Conservation (phyloP, 2,797 vertebrate genomes). For the Sebastes dallii region DNA sequence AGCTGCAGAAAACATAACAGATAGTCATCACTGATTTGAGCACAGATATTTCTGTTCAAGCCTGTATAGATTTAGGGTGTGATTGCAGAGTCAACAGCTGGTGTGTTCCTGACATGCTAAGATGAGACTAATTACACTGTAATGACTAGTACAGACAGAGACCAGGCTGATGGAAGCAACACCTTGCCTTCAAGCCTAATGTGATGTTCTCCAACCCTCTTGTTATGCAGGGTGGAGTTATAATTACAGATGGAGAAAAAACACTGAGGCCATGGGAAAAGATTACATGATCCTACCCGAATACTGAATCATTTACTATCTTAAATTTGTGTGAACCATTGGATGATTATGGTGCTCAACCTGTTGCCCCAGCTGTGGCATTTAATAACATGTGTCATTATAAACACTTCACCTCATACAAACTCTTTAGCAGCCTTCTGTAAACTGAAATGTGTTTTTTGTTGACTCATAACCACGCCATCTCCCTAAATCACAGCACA, state of each 20-base stretch:
- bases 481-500: neutral
- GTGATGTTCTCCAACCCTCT: slow-evolving; percentile 3
- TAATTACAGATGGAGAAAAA: slow-evolving; percentile 19
- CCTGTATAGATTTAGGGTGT: neutral
- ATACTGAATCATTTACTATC: neutral
- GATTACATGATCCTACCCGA: neutral
- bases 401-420: neutral
- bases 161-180: neutral
- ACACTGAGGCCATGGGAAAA: slow-evolving; percentile 20
- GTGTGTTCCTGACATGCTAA: slow-evolving; percentile 26
- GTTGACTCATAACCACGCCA: neutral
- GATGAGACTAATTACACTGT: slow-evolving; percentile 15
- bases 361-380: neutral
- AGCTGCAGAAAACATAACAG: neutral
- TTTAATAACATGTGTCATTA: neutral
- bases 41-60: neutral
- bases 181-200: slow-evolving; percentile 31
- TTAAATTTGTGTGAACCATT: neutral
- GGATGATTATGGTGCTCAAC: neutral
- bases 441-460: neutral
- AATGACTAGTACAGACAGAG: neutral
- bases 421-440: neutral
- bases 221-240: slow-evolving; percentile 34
- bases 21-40: neutral
- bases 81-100: neutral